Evolutionary conservation across 2,113 vertebrate species (phyloP).

Genomic region (Elgaria multicarinata): DNA sequence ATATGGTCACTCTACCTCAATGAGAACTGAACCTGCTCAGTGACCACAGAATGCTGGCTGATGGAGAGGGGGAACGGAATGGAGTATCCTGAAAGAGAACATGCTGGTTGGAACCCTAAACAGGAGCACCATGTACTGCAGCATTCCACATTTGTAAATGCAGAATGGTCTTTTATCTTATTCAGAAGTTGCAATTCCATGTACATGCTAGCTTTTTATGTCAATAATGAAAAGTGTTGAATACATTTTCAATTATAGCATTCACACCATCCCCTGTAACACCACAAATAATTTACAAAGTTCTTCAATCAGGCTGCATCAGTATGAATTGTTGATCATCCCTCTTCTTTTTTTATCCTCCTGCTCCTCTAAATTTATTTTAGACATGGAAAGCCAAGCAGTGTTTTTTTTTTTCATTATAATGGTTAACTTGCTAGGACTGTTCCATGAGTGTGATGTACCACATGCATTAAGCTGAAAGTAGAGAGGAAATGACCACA

Average conservation of each 20-base stretch:
- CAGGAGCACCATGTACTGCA: too few species aligned
- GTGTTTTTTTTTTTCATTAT: neutral
- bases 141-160: neutral
- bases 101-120: too few species aligned
- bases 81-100: too few species aligned
- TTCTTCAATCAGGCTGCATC: neutral
- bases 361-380: neutral
- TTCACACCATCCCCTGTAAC: neutral
- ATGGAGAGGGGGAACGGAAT: too few species aligned
- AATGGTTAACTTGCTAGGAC: neutral
- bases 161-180: neutral
- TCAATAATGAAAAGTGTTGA: neutral
- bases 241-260: neutral
- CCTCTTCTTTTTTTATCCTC: neutral
- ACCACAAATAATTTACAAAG: neutral
- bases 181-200: neutral
- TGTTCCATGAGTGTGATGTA: neutral
- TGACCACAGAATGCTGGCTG: too few species aligned
- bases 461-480: neutral
- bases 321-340: neutral
- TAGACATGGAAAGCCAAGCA: fast-evolving
- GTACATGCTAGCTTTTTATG: neutral
- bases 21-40: too few species aligned
- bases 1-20: too few species aligned
- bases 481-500: neutral